These are phyloP conservation scores for Mactra quadrangularis DNA, from an alignment of 1,140 invertebrate genomes.

Conservation along the genomic window DNA sequence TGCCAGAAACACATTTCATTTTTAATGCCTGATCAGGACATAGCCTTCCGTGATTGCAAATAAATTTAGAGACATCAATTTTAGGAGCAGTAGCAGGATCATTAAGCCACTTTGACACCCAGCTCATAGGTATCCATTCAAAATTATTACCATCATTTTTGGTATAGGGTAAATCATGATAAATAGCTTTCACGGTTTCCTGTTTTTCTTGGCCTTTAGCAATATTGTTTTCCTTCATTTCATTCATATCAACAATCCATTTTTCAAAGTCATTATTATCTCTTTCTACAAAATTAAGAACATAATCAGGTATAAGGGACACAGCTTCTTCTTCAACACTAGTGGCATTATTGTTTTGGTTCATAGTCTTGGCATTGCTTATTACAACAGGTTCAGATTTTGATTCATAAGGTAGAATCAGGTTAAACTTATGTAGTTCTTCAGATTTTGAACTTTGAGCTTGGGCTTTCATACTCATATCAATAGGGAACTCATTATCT, in stretches of 20 bases:
- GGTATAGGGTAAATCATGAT: slow-evolving; percentile 56
- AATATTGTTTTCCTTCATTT: slow-evolving; percentile 84
- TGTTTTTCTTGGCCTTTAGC: slow-evolving; percentile 83
- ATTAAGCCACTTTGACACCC: slow-evolving; percentile 84
- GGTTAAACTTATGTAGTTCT: too few species aligned
- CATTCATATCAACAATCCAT: slow-evolving; percentile 80
- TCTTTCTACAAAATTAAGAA: slow-evolving; percentile 77
- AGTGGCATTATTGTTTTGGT: not conserved
- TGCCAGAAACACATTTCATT: slow-evolving; percentile 78
- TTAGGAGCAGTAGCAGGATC: slow-evolving; percentile 78
- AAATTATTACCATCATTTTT: slow-evolving; percentile 67
- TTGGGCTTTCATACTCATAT: not conserved
- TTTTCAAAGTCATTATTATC: slow-evolving; percentile 84
- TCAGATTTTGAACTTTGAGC: not conserved
- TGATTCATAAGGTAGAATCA: too few species aligned
- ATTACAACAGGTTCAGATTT: too few species aligned
- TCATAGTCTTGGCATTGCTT: not conserved
- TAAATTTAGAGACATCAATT: slow-evolving; percentile 84
- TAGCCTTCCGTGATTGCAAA: slow-evolving; percentile 85
- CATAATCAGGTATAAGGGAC: slow-evolving; percentile 67
- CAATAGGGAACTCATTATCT: not conserved
- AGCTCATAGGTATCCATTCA: slow-evolving; percentile 85
- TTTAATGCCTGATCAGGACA: slow-evolving; percentile 75
- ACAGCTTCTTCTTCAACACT: slow-evolving; percentile 1
- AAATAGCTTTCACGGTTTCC: slow-evolving; percentile 73